Percentiles rank a stretch among this genome's conserved stretches.
Conservation (phyloP, 2,797 vertebrate genomes). For the Monodelphis domestica region DNA sequence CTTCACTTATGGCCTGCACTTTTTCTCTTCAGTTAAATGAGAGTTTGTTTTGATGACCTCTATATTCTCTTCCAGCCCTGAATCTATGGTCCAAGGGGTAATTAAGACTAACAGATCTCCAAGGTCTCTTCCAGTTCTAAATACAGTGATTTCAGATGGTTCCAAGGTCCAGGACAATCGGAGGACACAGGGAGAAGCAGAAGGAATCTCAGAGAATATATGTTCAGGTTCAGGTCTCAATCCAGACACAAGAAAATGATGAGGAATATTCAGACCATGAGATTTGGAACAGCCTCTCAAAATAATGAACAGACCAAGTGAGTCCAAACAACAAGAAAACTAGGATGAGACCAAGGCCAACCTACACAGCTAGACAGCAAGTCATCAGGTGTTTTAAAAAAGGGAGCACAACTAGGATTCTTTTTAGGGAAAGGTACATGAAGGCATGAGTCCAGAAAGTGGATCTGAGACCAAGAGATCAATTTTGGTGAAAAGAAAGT, state of each 20-base stretch:
- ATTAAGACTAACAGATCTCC: neutral
- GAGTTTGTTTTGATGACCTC: neutral
- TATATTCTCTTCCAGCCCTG: neutral
- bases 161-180: neutral
- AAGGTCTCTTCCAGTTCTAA: neutral
- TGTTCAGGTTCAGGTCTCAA: neutral
- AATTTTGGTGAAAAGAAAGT: neutral
- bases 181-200: neutral
- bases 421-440: neutral
- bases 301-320: neutral
- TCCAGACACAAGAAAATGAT: neutral
- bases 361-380: neutral
- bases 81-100: neutral
- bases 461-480: neutral
- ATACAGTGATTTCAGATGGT: neutral
- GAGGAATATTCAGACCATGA: neutral
- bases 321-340: neutral
- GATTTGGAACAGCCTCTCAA: neutral
- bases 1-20: neutral
- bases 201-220: neutral
- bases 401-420: neutral
- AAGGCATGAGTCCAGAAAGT: neutral
- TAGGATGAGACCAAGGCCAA: neutral
- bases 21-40: neutral
- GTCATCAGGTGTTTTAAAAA: neutral